Percentiles rank a stretch among this genome's conserved stretches.
Conservation (phyloP, 2,797 vertebrate genomes). For the Sebastes reedi region DNA sequence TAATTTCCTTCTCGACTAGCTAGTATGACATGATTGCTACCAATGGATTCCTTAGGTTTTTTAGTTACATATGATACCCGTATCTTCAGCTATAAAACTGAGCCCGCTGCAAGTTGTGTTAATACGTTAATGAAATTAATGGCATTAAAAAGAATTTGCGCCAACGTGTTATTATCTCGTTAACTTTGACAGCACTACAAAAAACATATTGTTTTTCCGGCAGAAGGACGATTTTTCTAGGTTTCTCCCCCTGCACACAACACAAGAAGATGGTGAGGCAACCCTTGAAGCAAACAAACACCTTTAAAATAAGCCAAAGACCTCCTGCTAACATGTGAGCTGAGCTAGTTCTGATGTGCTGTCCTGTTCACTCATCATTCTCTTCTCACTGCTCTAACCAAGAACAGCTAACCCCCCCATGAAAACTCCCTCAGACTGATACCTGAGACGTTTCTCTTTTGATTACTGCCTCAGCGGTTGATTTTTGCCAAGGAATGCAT, state of each 20-base stretch:
- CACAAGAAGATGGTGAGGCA: neutral
- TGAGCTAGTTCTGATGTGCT: conserved; percentile 28
- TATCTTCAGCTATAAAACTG: too few species aligned
- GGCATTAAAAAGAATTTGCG: too few species aligned
- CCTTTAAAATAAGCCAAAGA: conserved; percentile 28
- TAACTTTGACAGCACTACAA: too few species aligned
- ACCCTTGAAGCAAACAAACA: conserved; percentile 44
- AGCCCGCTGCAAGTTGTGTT: too few species aligned
- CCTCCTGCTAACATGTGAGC: conserved; percentile 40
- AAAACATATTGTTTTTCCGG: neutral
- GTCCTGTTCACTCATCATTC: conserved; percentile 29
- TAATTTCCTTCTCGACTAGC: too few species aligned
- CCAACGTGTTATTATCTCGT: too few species aligned
- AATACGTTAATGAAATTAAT: too few species aligned
- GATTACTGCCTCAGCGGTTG: neutral
- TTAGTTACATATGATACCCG: too few species aligned
- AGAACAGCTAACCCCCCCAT: neutral
- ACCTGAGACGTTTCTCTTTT: neutral
- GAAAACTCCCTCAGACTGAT: neutral
- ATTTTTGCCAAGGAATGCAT: conserved; percentile 8
- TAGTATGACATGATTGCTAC: too few species aligned
- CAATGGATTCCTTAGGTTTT: too few species aligned
- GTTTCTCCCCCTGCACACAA: conserved; percentile 27
- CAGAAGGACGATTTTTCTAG: neutral
- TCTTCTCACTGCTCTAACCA: neutral